These are phyloP conservation scores for Lepilemur ruficaudatus DNA, from an alignment of 2,797 vertebrate genomes.

Conservation along the genomic window DNA sequence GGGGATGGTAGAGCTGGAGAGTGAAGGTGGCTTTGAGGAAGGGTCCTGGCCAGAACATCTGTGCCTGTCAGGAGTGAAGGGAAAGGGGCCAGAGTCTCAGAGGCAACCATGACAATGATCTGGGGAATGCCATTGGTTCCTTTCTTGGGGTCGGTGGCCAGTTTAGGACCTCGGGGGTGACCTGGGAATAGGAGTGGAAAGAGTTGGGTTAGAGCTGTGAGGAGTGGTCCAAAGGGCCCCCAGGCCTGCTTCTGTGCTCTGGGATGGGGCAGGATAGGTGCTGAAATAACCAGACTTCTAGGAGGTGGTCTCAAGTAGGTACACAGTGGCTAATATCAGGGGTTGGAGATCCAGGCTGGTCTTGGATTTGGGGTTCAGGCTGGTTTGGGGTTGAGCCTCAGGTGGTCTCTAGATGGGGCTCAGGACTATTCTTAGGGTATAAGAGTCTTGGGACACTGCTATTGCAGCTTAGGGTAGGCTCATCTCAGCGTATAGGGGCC, in stretches of 20 bases:
- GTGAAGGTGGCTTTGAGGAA: neutral
- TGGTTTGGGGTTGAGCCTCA: neutral
- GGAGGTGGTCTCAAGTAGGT: neutral
- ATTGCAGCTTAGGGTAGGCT: neutral
- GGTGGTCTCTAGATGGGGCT: neutral
- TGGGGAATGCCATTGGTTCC: constrained; percentile 38
- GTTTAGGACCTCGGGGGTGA: constrained; percentile 40
- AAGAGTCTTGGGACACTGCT: neutral
- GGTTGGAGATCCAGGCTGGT: neutral
- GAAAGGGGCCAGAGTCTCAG: constrained; percentile 35
- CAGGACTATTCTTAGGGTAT: neutral
- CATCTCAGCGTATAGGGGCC: neutral
- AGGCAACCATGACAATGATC: constrained; percentile 68
- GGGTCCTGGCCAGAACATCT: neutral
- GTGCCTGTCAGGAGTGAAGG: neutral
- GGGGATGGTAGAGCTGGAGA: neutral
- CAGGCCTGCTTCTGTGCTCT: neutral
- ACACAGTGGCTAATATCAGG: neutral
- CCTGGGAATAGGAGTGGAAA: constrained; percentile 1
- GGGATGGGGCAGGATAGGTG: neutral
- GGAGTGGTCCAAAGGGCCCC: neutral
- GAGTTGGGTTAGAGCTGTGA: neutral
- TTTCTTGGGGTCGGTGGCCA: constrained; percentile 42
- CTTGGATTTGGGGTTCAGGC: neutral
- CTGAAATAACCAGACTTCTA: neutral